Conservation (phyloP, 2,888 invertebrate genomes). For the Andrena camellia region DNA sequence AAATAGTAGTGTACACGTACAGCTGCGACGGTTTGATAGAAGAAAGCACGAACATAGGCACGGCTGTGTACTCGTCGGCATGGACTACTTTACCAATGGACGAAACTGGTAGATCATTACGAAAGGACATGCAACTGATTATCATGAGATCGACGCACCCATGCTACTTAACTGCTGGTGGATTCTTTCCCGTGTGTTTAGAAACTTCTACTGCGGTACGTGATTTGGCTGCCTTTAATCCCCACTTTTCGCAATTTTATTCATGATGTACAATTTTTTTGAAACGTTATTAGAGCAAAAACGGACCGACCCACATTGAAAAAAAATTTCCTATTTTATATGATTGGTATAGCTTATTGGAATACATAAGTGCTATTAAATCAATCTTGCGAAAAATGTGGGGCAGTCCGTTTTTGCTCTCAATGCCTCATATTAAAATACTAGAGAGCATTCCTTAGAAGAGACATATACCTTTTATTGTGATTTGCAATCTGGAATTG, state of each 20-base stretch:
- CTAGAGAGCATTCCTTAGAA: too few relatives aligned
- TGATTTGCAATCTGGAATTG: neutral
- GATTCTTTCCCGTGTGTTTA: constrained; percentile 55
- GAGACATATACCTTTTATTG: neutral
- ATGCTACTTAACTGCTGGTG: constrained; percentile 49
- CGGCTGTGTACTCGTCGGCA: neutral
- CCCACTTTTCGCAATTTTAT: neutral
- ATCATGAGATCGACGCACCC: constrained; percentile 57
- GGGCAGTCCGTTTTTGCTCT: neutral
- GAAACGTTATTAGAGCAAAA: neutral
- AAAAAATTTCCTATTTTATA: too few relatives aligned
- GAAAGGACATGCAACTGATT: constrained; percentile 51
- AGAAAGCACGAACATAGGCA: constrained; percentile 11
- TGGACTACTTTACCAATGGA: constrained; percentile 23
- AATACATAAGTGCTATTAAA: neutral
- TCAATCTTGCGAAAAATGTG: neutral
- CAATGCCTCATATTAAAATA: neutral
- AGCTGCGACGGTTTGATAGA: constrained; percentile 6
- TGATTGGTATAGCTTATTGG: too few relatives aligned
- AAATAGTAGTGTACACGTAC: constrained; percentile 35
- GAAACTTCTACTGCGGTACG: constrained; percentile 54
- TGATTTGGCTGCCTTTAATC: neutral
- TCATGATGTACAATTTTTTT: neutral
- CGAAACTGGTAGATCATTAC: constrained; percentile 19
- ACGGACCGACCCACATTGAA: too few relatives aligned